phyloP scores from a whole-genome alignment of 1,140 invertebrate species.

The Apis dorsata region DNA sequence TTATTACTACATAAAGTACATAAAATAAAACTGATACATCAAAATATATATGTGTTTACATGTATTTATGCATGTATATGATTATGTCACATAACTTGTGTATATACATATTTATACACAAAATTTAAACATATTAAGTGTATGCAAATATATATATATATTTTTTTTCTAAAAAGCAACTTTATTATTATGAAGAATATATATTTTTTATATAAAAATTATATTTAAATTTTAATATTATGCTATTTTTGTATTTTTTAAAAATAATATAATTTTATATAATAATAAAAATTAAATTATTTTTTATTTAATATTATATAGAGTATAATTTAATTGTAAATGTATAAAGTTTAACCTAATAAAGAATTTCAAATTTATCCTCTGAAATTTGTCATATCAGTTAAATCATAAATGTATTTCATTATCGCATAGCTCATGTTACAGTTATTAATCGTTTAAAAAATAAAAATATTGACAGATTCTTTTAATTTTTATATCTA shows the following conservation, averaged over 20 bases:
- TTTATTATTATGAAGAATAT: not conserved
- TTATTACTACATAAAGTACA: conserved; percentile 26
- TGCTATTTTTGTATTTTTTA: not conserved
- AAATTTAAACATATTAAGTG: not conserved
- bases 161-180: not conserved
- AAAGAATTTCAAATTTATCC: conserved; percentile 4
- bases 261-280: not conserved
- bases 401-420: not conserved
- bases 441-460: not conserved
- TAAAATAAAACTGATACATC: conserved; percentile 18
- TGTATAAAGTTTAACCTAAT: not conserved
- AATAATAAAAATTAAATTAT: not conserved
- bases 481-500: not conserved
- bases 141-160: not conserved
- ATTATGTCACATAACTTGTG: not conserved
- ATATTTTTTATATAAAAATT: not conserved
- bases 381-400: conserved; percentile 22
- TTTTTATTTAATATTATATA: not conserved
- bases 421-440: not conserved
- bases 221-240: not conserved
- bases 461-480: conserved; percentile 7
- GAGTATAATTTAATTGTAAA: not conserved
- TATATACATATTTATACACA: not conserved
- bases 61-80: not conserved
- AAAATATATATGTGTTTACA: conserved; percentile 10